A percentile compares a stretch with the other conserved stretches of the same genome.
Evolutionary conservation across 2,888 invertebrate species (phyloP).

Genomic region (Leucozona laternaria): DNA sequence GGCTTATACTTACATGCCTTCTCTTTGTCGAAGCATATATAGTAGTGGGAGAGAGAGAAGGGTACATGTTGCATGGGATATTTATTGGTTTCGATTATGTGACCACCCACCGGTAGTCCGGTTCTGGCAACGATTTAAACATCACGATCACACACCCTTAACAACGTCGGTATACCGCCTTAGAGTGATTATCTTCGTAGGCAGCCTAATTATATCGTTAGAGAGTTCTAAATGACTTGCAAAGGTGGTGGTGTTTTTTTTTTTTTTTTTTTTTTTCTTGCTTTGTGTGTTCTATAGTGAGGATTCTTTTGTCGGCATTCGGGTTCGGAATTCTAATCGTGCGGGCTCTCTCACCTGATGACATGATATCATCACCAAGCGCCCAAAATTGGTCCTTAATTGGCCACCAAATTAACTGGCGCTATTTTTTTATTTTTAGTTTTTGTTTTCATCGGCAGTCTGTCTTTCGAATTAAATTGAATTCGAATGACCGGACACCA

Average conservation of each 20-base stretch:
- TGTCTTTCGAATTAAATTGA: conserved; percentile 28
- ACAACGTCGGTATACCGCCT: conserved; percentile 49
- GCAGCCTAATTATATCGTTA: conserved; percentile 76
- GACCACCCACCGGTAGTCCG: conserved; percentile 71
- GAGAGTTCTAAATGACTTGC: conserved; percentile 71
- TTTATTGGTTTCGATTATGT: conserved; percentile 72
- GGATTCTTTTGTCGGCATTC: conserved; percentile 70
- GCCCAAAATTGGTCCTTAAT: conserved; percentile 74
- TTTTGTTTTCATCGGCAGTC: conserved; percentile 9
- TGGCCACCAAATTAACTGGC: conserved; percentile 75
- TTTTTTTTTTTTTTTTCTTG: conserved; percentile 11
- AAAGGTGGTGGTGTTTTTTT: conserved; percentile 54
- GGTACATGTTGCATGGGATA: conserved; percentile 45
- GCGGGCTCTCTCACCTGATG: conserved; percentile 74
- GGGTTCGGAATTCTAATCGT: conserved; percentile 55
- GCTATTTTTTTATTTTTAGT: conserved; percentile 36
- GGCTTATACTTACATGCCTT: conserved; percentile 40
- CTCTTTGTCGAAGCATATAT: neutral
- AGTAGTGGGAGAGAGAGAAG: conserved; percentile 16
- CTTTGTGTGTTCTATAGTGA: conserved; percentile 18
- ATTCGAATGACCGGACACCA: conserved; percentile 59
- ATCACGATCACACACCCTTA: conserved; percentile 72
- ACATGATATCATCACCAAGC: conserved; percentile 70
- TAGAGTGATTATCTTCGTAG: conserved; percentile 61
- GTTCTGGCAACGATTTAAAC: conserved; percentile 53